Evolutionary conservation across 2,113 vertebrate genomes (phyloP).

Genomic region (Syrrhaptes paradoxus): DNA sequence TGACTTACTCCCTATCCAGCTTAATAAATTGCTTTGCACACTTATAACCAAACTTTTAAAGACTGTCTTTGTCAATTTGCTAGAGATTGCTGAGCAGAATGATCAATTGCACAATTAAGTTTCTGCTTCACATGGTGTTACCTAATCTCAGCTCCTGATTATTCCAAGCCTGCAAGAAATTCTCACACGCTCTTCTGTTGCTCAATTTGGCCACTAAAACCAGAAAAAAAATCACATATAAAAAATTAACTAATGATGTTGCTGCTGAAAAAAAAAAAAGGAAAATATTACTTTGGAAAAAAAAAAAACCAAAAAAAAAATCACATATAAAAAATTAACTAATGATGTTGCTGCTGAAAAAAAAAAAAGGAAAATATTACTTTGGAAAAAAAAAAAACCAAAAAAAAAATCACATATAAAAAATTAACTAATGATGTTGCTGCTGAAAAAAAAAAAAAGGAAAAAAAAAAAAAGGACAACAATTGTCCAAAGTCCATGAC

Average conservation of each 20-base stretch:
- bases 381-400: too few relatives aligned
- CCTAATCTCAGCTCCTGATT: not conserved
- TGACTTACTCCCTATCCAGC: not conserved
- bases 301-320: not conserved
- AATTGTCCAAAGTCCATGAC: not conserved
- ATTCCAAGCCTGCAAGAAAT: not conserved
- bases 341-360: not conserved
- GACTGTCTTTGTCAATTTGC: not conserved
- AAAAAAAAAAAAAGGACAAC: not conserved
- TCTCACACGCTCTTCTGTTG: not conserved
- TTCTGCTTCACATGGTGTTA: not conserved
- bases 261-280: not conserved
- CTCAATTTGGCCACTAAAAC: not conserved
- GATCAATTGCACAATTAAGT: conserved; percentile 7
- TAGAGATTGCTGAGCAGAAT: not conserved
- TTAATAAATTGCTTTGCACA: not conserved
- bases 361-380: not conserved
- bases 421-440: not conserved
- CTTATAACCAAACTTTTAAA: not conserved
- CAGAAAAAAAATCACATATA: not conserved
- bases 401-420: not conserved
- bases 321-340: not conserved
- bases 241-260: not conserved
- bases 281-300: too few relatives aligned
- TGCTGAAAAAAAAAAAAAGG: not conserved